Percentiles rank a stretch among this genome's conserved stretches.
Evolutionary conservation across 2,797 vertebrate genomes (phyloP).

Genomic region (Diplodus puntazzo): DNA sequence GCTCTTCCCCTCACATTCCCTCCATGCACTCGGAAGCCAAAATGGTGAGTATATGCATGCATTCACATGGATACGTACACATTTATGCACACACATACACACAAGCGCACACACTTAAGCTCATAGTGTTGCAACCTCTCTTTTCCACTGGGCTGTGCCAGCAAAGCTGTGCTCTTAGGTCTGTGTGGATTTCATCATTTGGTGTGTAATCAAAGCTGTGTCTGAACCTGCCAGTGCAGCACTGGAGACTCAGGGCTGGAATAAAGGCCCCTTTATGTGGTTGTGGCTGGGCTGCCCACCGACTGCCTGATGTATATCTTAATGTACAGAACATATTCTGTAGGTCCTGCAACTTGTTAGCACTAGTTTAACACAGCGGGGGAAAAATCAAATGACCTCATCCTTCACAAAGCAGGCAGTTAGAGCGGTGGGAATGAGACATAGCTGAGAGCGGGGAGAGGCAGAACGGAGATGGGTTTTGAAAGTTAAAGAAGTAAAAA

Average conservation of each 20-base stretch:
- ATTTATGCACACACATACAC: conserved; percentile 48
- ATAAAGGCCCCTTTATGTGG: conserved; percentile 85
- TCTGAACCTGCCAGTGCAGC: conserved; percentile 83
- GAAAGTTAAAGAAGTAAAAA: conserved; percentile 22
- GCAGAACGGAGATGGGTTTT: conserved; percentile 33
- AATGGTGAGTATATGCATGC: conserved; percentile 90
- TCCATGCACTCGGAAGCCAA: conserved; percentile 99
- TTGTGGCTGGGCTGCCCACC: conserved; percentile 76
- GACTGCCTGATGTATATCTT: conserved; percentile 85
- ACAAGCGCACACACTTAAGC: conserved; percentile 43
- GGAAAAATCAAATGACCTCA: conserved; percentile 83
- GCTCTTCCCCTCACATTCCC: conserved; percentile 96
- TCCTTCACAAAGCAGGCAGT: conserved; percentile 81
- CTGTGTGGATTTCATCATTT: conserved; percentile 85
- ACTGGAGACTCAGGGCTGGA: conserved; percentile 76
- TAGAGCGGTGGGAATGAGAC: conserved; percentile 66
- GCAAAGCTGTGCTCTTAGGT: conserved; percentile 76
- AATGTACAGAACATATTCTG: conserved; percentile 85
- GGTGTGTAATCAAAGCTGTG: conserved; percentile 84
- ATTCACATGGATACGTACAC: conserved; percentile 55
- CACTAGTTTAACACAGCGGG: conserved; percentile 82
- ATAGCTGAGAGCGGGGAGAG: conserved; percentile 41
- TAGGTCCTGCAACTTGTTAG: conserved; percentile 86
- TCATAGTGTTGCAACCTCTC: conserved; percentile 84
- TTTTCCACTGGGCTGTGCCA: conserved; percentile 83